Evolutionary conservation across 1,140 invertebrate species (phyloP).

Genomic region (Pissodes strobi): DNA sequence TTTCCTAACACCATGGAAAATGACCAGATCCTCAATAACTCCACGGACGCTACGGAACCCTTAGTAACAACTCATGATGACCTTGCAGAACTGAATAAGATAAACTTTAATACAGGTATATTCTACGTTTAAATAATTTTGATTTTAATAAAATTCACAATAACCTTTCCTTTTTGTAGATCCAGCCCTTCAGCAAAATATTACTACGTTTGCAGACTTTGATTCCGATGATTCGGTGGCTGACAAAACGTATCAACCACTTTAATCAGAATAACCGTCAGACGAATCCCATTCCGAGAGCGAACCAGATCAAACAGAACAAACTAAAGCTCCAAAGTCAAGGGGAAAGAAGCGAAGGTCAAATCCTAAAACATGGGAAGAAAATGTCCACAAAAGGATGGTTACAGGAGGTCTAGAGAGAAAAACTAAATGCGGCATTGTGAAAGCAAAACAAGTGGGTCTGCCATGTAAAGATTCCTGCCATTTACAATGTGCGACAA

Average conservation of each 20-base stretch:
- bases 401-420: not conserved
- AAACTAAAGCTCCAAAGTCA: no score
- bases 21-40: no score
- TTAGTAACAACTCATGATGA: not conserved
- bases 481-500: not conserved
- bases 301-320: not conserved
- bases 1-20: no score
- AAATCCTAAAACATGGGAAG: slow-evolving; percentile 2
- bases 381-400: not conserved
- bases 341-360: not conserved
- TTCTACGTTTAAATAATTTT: not conserved
- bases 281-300: not conserved
- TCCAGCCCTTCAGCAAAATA: not conserved
- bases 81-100: not conserved
- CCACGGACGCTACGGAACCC: no score
- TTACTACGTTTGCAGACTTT: not conserved
- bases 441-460: not conserved
- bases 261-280: not conserved
- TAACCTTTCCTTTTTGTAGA: not conserved
- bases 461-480: not conserved
- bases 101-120: no score
- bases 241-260: not conserved
- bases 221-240: no score
- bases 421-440: not conserved
- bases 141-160: no score